These are phyloP conservation scores for Polydrusus tereticollis DNA, from an alignment of 2,888 invertebrate species.

Conservation along the genomic window DNA sequence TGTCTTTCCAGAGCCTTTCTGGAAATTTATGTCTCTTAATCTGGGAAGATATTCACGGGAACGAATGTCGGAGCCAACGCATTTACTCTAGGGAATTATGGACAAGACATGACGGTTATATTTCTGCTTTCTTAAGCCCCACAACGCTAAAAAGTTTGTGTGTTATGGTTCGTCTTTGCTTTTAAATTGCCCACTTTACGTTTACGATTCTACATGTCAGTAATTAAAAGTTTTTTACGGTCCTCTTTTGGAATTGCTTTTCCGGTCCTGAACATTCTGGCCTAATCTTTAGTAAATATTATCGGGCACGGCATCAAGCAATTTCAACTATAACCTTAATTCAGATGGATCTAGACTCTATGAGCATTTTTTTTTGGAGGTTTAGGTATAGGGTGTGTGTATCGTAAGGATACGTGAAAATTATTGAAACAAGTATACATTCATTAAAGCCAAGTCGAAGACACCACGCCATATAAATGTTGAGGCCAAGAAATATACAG, in stretches of 20 bases:
- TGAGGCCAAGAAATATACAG: no score
- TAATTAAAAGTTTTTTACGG: conserved; percentile 21
- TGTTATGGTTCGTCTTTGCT: conserved; percentile 47
- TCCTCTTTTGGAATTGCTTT: neutral
- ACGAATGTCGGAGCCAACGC: conserved; percentile 33
- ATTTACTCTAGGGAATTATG: conserved; percentile 53
- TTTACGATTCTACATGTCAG: conserved; percentile 28
- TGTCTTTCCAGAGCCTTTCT: conserved; percentile 54
- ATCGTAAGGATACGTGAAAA: no score
- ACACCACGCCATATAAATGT: no score
- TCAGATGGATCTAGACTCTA: no score
- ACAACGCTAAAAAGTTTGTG: conserved; percentile 51
- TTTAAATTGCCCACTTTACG: conserved; percentile 49
- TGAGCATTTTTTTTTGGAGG: no score
- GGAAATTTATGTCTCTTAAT: conserved; percentile 65
- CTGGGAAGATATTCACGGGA: conserved; percentile 58
- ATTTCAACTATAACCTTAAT: no score
- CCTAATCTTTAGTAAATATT: neutral
- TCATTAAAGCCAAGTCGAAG: no score
- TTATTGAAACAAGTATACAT: no score
- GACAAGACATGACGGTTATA: conserved; percentile 59
- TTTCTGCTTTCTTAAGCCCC: conserved; percentile 52
- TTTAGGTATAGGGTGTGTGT: no score
- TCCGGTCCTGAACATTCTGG: neutral
- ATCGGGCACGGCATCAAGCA: neutral